Evolutionary conservation across 2,797 vertebrate species (phyloP).

Genomic region (Galago senegalensis): DNA sequence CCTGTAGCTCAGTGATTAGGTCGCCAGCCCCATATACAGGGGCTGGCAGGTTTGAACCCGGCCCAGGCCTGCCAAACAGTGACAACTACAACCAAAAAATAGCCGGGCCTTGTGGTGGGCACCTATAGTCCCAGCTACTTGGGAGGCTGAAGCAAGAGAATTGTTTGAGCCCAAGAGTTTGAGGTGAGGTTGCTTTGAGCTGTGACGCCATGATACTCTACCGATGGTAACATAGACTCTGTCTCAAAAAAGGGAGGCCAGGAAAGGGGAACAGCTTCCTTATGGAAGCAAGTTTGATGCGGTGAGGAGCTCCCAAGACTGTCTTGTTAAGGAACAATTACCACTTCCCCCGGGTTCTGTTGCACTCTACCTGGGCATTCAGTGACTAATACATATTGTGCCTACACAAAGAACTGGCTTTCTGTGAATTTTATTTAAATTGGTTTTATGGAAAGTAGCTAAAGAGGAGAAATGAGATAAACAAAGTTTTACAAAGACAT

Average conservation of each 20-base stretch:
- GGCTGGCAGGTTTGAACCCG: no score
- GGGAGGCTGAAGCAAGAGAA: no score
- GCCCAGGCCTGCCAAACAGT: no score
- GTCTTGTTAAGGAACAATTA: neutral
- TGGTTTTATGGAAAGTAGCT: slow-evolving; percentile 47
- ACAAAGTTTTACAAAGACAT: slow-evolving; percentile 59
- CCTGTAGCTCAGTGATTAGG: no score
- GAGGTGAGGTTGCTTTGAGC: no score
- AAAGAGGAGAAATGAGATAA: slow-evolving; percentile 48
- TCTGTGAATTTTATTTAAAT: slow-evolving; percentile 42
- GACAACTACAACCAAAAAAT: no score
- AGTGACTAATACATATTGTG: neutral
- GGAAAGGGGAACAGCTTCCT: neutral
- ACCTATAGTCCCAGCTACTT: no score
- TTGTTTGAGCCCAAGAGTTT: no score
- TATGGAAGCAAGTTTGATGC: neutral
- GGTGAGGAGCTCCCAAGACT: neutral
- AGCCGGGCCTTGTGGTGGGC: no score
- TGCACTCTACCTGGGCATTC: neutral
- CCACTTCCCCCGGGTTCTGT: neutral
- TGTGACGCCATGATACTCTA: no score
- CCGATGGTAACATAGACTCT: no score
- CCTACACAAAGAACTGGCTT: neutral
- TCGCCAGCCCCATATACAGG: no score
- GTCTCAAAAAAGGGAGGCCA: neutral